Percentiles rank a stretch among this genome's conserved stretches.
These are phyloP conservation scores for Mirounga angustirostris DNA, from an alignment of 2,113 vertebrate genomes.

Conservation along the genomic window DNA sequence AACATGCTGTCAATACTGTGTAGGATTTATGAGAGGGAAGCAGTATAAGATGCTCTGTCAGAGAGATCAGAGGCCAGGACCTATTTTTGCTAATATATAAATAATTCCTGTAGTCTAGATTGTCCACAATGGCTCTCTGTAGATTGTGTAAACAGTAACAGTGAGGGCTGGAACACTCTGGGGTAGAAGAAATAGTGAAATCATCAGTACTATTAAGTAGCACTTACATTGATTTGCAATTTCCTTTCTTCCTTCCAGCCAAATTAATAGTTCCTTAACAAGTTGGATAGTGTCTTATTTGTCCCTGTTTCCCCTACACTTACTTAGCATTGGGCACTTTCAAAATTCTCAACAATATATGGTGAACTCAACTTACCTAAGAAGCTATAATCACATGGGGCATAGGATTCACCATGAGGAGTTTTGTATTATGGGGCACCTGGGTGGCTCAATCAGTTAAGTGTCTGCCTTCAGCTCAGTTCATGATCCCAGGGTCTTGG, in stretches of 20 bases:
- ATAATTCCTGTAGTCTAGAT: background rate
- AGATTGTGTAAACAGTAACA: background rate
- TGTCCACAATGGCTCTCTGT: background rate
- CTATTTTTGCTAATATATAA: background rate
- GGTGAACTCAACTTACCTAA: background rate
- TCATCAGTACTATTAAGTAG: background rate
- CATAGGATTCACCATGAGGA: background rate
- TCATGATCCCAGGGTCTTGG: no score
- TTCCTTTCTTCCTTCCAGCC: background rate
- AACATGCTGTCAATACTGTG: background rate
- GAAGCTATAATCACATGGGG: background rate
- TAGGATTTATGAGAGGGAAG: background rate
- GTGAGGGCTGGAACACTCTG: background rate
- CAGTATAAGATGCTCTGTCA: background rate
- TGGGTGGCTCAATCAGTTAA: no score
- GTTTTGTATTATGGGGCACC: background rate
- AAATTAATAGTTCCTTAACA: background rate
- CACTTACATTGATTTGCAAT: background rate
- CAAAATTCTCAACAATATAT: background rate
- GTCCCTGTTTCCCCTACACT: background rate
- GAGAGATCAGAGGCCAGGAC: background rate
- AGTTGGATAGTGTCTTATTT: fast-evolving
- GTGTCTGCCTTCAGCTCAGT: no score
- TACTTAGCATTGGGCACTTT: background rate
- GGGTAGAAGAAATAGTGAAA: background rate